phyloP scores from a whole-genome alignment of 2,797 vertebrate genomes.

The Myripristis jacobus region DNA sequence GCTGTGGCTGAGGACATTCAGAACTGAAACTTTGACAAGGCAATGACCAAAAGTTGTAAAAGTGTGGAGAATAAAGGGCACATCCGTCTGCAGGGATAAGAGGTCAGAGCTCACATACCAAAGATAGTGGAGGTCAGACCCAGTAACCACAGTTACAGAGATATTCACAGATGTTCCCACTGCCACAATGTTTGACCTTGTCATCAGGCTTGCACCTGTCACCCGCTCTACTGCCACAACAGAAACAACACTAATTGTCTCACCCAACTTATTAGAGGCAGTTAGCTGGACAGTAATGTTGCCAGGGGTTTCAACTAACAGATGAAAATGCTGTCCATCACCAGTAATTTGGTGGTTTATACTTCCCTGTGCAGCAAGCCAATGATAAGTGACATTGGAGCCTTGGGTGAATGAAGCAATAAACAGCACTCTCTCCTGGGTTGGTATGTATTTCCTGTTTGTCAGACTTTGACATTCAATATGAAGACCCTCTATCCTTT shows the following conservation, averaged over 20 bases:
- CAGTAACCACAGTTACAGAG: conserved; percentile 69
- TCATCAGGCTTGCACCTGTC: conserved; percentile 58
- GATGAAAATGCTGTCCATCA: conserved; percentile 60
- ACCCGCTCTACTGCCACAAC: conserved; percentile 75
- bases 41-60: conserved; percentile 69
- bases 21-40: conserved; percentile 73
- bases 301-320: conserved; percentile 71
- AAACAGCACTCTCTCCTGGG: conserved; percentile 69
- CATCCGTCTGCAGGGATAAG: conserved; percentile 53
- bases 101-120: conserved; percentile 74
- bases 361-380: conserved; percentile 66
- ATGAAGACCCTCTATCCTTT: conserved; percentile 77
- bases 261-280: conserved; percentile 80
- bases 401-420: conserved; percentile 73
- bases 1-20: conserved; percentile 75
- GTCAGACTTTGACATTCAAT: conserved; percentile 69
- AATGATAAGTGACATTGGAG: conserved; percentile 81
- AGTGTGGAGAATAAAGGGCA: conserved; percentile 72
- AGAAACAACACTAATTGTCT: conserved; percentile 49
- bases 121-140: conserved; percentile 79
- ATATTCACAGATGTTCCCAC: conserved; percentile 74
- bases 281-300: conserved; percentile 68
- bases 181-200: conserved; percentile 47
- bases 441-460: conserved; percentile 72
- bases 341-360: conserved; percentile 26